These are phyloP conservation scores for Drosophila mauritiana DNA, from an alignment of 1,140 invertebrate genomes.

Conservation along the genomic window DNA sequence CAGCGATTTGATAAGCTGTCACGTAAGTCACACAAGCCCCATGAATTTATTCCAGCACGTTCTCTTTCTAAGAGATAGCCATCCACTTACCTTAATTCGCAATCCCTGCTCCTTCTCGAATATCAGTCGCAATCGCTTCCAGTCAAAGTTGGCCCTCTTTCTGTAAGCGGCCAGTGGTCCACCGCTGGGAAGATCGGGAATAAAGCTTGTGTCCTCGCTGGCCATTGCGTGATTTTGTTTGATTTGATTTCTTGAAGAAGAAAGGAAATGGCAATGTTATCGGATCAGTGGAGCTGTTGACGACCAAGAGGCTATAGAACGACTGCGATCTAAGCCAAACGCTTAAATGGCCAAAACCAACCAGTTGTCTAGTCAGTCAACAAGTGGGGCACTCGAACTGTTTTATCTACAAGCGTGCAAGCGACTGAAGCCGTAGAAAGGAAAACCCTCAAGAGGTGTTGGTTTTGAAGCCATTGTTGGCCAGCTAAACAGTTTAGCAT, in stretches of 20 bases:
- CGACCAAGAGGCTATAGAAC: not conserved
- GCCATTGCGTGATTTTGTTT: conserved; percentile 44
- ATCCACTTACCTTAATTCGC: conserved; percentile 88
- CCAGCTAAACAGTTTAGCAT: not conserved
- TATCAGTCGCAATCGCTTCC: conserved; percentile 91
- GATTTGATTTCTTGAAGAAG: conserved; percentile 4
- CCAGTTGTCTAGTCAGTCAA: not conserved
- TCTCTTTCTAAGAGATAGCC: not conserved
- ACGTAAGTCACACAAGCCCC: not conserved
- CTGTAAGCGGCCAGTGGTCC: conserved; percentile 91
- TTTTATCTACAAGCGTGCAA: conserved; percentile 27
- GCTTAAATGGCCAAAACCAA: conserved; percentile 1
- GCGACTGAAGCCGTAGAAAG: conserved; percentile 33
- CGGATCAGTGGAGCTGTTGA: conserved; percentile 7
- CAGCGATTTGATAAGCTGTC: not conserved
- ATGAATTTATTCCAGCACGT: not conserved
- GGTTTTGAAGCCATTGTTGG: not conserved
- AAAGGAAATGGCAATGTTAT: not conserved
- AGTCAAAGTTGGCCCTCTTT: conserved; percentile 90
- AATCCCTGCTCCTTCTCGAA: conserved; percentile 90
- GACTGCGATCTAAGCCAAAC: conserved; percentile 4
- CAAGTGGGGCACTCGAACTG: conserved; percentile 36
- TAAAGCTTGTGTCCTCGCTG: conserved; percentile 83
- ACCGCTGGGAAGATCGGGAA: conserved; percentile 86
- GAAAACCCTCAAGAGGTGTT: not conserved